These are phyloP conservation scores for Champsocephalus esox DNA, from an alignment of 2,797 vertebrate genomes.

Conservation along the genomic window DNA sequence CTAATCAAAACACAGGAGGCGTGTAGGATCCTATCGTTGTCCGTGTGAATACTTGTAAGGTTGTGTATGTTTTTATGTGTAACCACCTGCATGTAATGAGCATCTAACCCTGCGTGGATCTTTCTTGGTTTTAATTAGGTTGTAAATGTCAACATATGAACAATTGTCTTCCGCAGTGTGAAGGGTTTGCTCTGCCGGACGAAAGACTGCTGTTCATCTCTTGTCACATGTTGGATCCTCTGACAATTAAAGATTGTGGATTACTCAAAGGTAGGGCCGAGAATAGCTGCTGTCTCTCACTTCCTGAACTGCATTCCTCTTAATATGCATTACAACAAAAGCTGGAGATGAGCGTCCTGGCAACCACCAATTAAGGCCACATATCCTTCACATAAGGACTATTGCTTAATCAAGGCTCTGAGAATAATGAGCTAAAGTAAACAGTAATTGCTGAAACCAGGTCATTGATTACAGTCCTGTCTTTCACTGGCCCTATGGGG, in stretches of 20 bases:
- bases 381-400: slow-evolving; percentile 55
- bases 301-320: slow-evolving; percentile 62
- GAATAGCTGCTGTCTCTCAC: slow-evolving; percentile 56
- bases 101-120: slow-evolving; percentile 60
- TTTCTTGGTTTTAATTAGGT: slow-evolving; percentile 78
- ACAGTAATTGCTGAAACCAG: slow-evolving; percentile 70
- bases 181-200: slow-evolving; percentile 32
- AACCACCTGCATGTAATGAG: slow-evolving; percentile 57
- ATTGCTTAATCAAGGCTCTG: slow-evolving; percentile 65
- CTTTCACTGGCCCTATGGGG: slow-evolving; percentile 33
- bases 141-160: slow-evolving; percentile 81
- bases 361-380: slow-evolving; percentile 75
- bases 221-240: slow-evolving; percentile 64
- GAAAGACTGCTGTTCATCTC: slow-evolving; percentile 54
- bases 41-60: slow-evolving; percentile 8
- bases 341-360: slow-evolving; percentile 53
- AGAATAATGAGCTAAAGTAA: slow-evolving; percentile 72
- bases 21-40: background rate
- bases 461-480: slow-evolving; percentile 66
- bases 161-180: slow-evolving; percentile 42
- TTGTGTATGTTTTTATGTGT: slow-evolving; percentile 31
- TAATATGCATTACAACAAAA: slow-evolving; percentile 51
- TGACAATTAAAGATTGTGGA: slow-evolving; percentile 70
- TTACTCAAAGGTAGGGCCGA: slow-evolving; percentile 47
- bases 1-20: slow-evolving; percentile 34